Conservation (phyloP, 2,888 invertebrate genomes). For the Clivina fossor region DNA sequence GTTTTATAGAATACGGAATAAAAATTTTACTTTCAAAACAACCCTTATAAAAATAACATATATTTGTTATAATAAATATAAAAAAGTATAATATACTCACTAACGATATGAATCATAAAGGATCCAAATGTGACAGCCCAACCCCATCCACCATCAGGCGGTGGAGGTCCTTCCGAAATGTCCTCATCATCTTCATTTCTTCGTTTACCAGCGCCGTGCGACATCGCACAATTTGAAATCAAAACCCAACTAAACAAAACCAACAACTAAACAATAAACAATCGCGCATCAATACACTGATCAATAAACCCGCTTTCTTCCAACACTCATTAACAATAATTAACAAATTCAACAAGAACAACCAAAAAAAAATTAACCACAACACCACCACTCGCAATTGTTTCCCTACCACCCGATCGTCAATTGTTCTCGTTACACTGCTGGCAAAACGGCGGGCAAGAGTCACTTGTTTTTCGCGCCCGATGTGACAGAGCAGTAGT, state of each 20-base stretch:
- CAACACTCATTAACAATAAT: no score
- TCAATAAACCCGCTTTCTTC: no score
- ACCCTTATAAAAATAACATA: slow-evolving; percentile 3
- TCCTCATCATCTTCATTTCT: slow-evolving; percentile 47
- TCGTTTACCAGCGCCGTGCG: slow-evolving; percentile 39
- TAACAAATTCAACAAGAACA: no score
- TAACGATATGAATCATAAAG: slow-evolving; percentile 93
- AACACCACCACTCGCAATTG: no score
- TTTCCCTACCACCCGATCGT: no score
- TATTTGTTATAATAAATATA: neutral
- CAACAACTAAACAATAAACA: slow-evolving; percentile 10
- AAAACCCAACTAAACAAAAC: slow-evolving; percentile 19
- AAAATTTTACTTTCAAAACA: no score
- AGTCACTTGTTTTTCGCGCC: slow-evolving; percentile 13
- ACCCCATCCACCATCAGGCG: slow-evolving; percentile 94
- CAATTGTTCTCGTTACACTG: no score
- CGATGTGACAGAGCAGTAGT: slow-evolving; percentile 11
- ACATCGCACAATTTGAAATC: slow-evolving; percentile 19
- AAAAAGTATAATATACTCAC: slow-evolving; percentile 62
- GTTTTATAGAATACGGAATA: no score
- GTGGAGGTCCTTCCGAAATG: slow-evolving; percentile 53
- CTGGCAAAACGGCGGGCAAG: no score
- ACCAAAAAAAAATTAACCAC: no score
- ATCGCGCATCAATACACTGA: slow-evolving; percentile 6
- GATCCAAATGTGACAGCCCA: slow-evolving; percentile 93